Evolutionary conservation across 2,888 invertebrate species (phyloP), one percentile per base, ranked within the genome.

Genomic region (Congeria kusceri): DNA sequence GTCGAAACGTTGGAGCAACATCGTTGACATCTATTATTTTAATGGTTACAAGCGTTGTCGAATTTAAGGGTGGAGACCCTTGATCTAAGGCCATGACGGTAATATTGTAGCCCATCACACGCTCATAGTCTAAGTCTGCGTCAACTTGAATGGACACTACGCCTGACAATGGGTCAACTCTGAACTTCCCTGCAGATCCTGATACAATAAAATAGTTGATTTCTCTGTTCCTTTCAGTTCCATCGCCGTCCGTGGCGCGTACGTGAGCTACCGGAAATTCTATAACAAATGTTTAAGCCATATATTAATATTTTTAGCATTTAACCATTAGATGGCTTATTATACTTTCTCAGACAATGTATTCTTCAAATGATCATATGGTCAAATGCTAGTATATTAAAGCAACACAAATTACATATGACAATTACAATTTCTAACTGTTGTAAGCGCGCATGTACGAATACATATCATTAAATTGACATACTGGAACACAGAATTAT

Each of bases 21-120:
- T 92, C 90, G 67, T 92, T 92, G 18, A 90, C 86, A 59, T 90
- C 89, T 18, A 29, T 62, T 4, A 92, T 65, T 1, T 67, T 56
- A 5, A 92, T 80, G 11, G 80, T 86, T 28, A 92, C 59, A 1
- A 84, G 88, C 4, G 86, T 77, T 1, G 84, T 88, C 15, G 85
- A 85, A 11, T 85, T 88, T 46, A 62, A 66, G 7, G 86, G 67
- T 11, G 85, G 80, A 0, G 77, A 71, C 0, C 88, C 88, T 25
- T 81, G 77, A 65, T 91, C 91, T 4, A 82, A 82, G 13, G 89
- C 90, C 9, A 71, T 44, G 7, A 91, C 74, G 18, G 76, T 78
- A 15, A 91, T 59, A 13, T 72, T 78, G 72, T 90, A 87, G 20
- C 27, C 56, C 1, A 28, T 7, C n/a, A 27, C 18, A n/a, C 44